Conservation (phyloP, 2,888 invertebrate species). For the Ctenicera cuprea region DNA sequence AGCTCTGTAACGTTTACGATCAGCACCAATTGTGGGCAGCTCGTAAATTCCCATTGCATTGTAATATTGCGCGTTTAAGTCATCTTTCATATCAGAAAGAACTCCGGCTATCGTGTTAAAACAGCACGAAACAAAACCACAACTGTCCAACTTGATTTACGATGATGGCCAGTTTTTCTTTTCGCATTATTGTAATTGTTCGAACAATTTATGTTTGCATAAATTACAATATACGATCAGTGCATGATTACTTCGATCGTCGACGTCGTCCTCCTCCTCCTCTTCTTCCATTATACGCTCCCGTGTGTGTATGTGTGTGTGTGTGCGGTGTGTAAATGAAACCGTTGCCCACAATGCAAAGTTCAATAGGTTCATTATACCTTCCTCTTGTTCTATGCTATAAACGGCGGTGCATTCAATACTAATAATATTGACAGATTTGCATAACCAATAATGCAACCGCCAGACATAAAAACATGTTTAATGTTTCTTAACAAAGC, state of each 20-base stretch:
- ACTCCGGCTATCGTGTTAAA: constrained; percentile 35
- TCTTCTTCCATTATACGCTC: background rate
- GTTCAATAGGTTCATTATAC: constrained; percentile 8
- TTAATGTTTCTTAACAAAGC: too few relatives aligned
- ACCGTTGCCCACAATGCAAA: constrained; percentile 26
- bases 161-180: constrained; percentile 43
- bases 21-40: constrained; percentile 44
- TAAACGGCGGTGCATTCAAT: too few relatives aligned
- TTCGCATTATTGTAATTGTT: constrained; percentile 45
- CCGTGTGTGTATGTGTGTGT: background rate
- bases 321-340: constrained; percentile 40
- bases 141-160: constrained; percentile 46
- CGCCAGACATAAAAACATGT: too few relatives aligned
- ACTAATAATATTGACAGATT: too few relatives aligned
- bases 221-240: constrained; percentile 45
- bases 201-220: constrained; percentile 50
- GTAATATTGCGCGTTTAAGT: constrained; percentile 43
- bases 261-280: constrained; percentile 17
- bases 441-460: too few relatives aligned
- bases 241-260: constrained; percentile 38
- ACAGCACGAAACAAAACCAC: constrained; percentile 48
- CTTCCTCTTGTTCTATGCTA: background rate
- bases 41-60: constrained; percentile 47
- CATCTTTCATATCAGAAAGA: constrained; percentile 32
- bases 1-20: constrained; percentile 36